phyloP scores from a whole-genome alignment of 2,888 invertebrate species.

The Vannuccia rotundouncinata region DNA sequence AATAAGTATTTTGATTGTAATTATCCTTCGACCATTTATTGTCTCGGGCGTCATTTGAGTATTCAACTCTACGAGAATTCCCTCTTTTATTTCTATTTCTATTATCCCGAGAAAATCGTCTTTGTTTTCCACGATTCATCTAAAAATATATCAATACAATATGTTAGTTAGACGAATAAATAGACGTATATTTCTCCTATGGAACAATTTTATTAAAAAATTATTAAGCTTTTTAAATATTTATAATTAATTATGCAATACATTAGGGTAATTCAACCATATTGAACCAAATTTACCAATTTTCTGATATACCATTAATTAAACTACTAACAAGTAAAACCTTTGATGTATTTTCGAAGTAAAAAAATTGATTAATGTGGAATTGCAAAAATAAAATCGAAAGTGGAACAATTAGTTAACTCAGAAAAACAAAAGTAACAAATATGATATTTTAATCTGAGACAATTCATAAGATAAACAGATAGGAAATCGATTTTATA shows the following conservation, averaged over 20 bases:
- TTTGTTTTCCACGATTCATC: not conserved
- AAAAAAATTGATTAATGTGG: no score
- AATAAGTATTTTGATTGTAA: not conserved
- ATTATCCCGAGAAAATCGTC: not conserved
- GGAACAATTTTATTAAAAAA: not conserved
- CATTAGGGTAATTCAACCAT: not conserved
- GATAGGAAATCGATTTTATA: no score
- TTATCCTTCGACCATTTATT: not conserved
- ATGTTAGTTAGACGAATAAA: not conserved
- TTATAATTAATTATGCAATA: no score
- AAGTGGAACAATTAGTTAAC: no score
- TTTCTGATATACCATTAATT: not conserved
- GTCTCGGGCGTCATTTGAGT: not conserved
- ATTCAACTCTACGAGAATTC: not conserved
- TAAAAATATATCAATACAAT: not conserved
- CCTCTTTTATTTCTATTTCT: not conserved
- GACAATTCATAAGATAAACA: no score
- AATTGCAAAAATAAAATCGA: no score
- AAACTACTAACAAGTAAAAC: no score
- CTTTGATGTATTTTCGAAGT: no score
- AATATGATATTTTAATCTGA: no score
- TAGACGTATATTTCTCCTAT: not conserved
- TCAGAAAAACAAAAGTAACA: no score
- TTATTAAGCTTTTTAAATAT: no score
- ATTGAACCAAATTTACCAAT: not conserved